Percentiles rank a stretch among this genome's conserved stretches.
These are phyloP conservation scores for Echeneis naucrates DNA, from an alignment of 2,797 vertebrate genomes.

Conservation along the genomic window DNA sequence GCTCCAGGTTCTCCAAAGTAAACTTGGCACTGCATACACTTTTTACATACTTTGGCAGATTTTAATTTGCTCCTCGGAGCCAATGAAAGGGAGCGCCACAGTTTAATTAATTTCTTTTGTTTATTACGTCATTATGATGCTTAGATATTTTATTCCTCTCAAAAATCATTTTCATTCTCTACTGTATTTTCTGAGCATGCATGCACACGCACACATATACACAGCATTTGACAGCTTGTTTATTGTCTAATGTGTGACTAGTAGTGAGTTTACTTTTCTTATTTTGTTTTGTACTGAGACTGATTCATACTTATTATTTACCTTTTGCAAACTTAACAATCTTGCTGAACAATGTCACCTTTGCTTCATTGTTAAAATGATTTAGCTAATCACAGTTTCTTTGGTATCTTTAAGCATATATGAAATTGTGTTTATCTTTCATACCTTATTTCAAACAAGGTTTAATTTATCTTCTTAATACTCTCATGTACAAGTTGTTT, in stretches of 20 bases:
- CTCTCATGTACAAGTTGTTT: conserved; percentile 56
- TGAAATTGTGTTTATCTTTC: background rate
- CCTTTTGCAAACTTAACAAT: background rate
- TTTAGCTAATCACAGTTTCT: background rate
- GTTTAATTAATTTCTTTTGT: conserved; percentile 46
- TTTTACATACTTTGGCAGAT: conserved; percentile 53
- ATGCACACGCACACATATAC: background rate
- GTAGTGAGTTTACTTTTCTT: background rate
- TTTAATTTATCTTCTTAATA: conserved; percentile 1
- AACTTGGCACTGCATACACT: conserved; percentile 66
- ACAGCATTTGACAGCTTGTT: conserved; percentile 28
- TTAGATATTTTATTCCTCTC: conserved; percentile 22
- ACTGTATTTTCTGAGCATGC: conserved; percentile 9
- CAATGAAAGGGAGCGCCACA: conserved; percentile 43
- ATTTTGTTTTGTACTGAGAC: background rate
- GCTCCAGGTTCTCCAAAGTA: conserved; percentile 75
- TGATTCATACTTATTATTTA: conserved; percentile 7
- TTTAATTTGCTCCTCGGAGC: conserved; percentile 65
- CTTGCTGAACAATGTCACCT: background rate
- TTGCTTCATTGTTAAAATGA: background rate
- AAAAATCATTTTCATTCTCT: conserved; percentile 10
- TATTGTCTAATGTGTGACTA: conserved; percentile 17
- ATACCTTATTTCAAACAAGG: background rate
- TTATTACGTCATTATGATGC: conserved; percentile 46
- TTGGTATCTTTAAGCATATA: background rate